phyloP scores from a whole-genome alignment of 2,888 invertebrate species.

The Ceraclea dissimilis region DNA sequence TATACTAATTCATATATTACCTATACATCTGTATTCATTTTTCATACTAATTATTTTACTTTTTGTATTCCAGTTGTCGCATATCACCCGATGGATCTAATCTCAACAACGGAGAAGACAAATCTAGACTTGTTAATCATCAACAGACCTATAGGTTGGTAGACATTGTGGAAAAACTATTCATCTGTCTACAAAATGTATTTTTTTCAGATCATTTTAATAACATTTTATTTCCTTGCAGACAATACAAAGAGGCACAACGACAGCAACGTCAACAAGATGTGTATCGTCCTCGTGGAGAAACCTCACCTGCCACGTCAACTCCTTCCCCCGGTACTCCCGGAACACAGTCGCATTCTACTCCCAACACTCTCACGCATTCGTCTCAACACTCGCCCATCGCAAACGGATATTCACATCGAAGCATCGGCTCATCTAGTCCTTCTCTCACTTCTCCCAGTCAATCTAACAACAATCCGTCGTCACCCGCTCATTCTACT shows the following conservation, averaged over 20 bases:
- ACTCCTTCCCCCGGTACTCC: conserved; percentile 49
- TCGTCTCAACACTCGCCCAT: conserved; percentile 34
- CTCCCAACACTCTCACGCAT: conserved; percentile 24
- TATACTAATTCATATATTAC: not conserved
- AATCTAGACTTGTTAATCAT: conserved; percentile 57
- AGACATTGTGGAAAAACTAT: not conserved
- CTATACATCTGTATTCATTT: too few relatives aligned
- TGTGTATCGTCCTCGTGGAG: conserved; percentile 63
- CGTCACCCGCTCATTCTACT: conserved; percentile 44
- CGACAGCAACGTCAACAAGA: conserved; percentile 79
- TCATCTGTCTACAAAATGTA: too few relatives aligned
- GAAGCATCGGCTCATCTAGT: conserved; percentile 49
- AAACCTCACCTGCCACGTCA: conserved; percentile 46
- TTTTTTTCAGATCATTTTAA: too few relatives aligned
- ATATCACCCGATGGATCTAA: conserved; percentile 47
- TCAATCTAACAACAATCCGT: conserved; percentile 31
- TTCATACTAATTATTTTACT: not conserved
- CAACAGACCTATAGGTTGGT: conserved; percentile 69
- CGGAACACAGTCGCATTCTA: conserved; percentile 40
- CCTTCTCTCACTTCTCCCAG: conserved; percentile 39
- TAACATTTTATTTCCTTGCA: conserved; percentile 33
- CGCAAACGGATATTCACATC: conserved; percentile 46
- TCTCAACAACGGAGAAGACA: conserved; percentile 59
- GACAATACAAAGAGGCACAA: conserved; percentile 86
- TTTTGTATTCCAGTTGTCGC: conserved; percentile 45